Base-by-base conservation (phyloP, 2,113 vertebrate species). In the rabbit (Oryctolagus cuniculus) region DNA sequence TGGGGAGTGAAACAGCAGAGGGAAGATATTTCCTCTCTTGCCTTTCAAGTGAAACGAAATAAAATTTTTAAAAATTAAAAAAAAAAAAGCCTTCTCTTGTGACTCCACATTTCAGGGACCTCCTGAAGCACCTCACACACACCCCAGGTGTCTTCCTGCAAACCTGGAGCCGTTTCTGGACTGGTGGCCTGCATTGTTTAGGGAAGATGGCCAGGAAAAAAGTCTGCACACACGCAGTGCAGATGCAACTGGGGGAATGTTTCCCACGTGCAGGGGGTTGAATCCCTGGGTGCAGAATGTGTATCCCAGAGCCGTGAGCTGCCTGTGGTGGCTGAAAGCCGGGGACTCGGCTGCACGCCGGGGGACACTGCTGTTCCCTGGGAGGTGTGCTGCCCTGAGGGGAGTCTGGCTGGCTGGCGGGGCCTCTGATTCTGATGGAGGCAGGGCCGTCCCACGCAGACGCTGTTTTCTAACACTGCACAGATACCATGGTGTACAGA, bases 361-460 rank as follows among this genome's bases (percentile, higher is more conserved):
- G 66, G 78, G 34, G 29, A 27, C 9, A 6, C 63, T 58, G 72
- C 36, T 53, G 61, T 51, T 44, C 79, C 36, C 34, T 17, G 0
- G 6, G 78, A 73, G 74, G 31, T 8, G 6, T 27, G 0, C 17
- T 1, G 22, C 36, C 29, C 49, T 6, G n/a, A 31, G 16, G 89
- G 1, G 75, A 58, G 49, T 36, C 13, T 74, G 17, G 3, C 55
- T 6, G 13, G 84, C 16, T 0, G 61, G 55, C 24, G 6, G 66
- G 38, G 25, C 19, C 74, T 73, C 29, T 1, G 19, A 49, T 7
- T 17, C 58, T 29, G 5, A 29, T 10, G 53, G 5, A 38, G 61
- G 53, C 61, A 17, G 7, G 4, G 0, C 3, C 0, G 2, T 44
- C 85, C 66, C 25, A 58, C 0, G 6, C 2, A 31, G 24, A 51